Percentiles rank a stretch among this genome's conserved stretches.
Conservation (phyloP, 2,888 invertebrate species). For the Diarsia mendica region DNA sequence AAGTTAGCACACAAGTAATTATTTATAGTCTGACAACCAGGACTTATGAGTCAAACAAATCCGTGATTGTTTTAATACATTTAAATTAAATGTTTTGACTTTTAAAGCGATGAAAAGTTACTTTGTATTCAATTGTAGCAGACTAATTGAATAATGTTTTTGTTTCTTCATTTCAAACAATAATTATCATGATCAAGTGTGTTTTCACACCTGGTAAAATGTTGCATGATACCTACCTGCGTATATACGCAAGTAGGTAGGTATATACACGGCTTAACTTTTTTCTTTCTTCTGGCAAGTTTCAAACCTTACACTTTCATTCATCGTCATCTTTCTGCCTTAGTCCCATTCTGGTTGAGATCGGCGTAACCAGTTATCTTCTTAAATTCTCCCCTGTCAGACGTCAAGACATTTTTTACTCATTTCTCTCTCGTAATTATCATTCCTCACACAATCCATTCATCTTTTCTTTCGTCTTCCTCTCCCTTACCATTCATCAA, state of each 20-base stretch:
- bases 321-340: too few species aligned
- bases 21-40: conserved; percentile 30
- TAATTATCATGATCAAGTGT: background rate
- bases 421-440: too few species aligned
- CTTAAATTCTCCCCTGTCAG: too few species aligned
- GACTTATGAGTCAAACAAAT: conserved; percentile 41
- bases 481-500: too few species aligned
- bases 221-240: background rate
- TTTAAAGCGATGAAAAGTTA: conserved; percentile 7
- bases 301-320: background rate
- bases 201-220: background rate
- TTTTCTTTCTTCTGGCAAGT: background rate
- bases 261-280: background rate
- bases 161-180: conserved; percentile 30
- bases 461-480: too few species aligned
- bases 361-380: too few species aligned
- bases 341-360: too few species aligned
- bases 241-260: too few species aligned
- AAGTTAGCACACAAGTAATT: conserved; percentile 41
- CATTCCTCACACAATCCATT: too few species aligned
- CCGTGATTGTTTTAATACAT: conserved; percentile 34
- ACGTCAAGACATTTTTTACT: too few species aligned
- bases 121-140: conserved; percentile 23
- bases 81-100: conserved; percentile 12
- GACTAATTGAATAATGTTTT: conserved; percentile 18